These are phyloP conservation scores for Sesia apiformis DNA, from an alignment of 2,888 invertebrate genomes.

Conservation along the genomic window DNA sequence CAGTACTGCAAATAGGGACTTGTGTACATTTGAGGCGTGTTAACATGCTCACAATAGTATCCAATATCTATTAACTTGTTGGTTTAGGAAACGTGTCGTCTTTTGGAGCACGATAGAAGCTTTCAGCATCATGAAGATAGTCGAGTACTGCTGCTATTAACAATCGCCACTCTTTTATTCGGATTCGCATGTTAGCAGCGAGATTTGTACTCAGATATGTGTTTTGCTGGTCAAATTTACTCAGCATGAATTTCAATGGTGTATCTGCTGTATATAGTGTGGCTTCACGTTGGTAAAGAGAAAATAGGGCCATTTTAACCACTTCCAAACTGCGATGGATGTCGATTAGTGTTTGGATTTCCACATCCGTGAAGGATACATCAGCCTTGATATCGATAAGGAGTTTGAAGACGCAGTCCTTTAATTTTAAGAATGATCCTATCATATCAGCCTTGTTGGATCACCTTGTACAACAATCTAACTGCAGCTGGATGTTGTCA, in stretches of 20 bases:
- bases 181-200: slow-evolving; percentile 4
- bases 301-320: background rate
- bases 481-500: background rate
- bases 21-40: too few species aligned
- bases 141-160: slow-evolving; percentile 5
- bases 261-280: background rate
- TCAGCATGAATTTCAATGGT: background rate
- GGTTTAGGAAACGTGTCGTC: background rate
- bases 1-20: too few species aligned
- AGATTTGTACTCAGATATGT: too few species aligned
- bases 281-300: background rate
- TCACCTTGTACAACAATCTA: slow-evolving; percentile 4
- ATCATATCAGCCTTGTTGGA: slow-evolving; percentile 5
- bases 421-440: slow-evolving; percentile 7
- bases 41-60: too few species aligned
- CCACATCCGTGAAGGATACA: slow-evolving; percentile 3
- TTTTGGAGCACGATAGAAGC: background rate
- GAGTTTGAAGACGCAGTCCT: slow-evolving; percentile 5
- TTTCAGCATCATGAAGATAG: slow-evolving; percentile 2
- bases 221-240: background rate
- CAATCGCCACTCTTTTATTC: slow-evolving; percentile 6
- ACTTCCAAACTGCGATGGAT: background rate
- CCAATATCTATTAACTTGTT: background rate
- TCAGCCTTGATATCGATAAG: slow-evolving; percentile 4
- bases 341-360: slow-evolving; percentile 3